A percentile compares a stretch with the other conserved stretches of the same genome.
Conservation (phyloP, 2,797 vertebrate species). For the Cyprinodon diabolis region DNA sequence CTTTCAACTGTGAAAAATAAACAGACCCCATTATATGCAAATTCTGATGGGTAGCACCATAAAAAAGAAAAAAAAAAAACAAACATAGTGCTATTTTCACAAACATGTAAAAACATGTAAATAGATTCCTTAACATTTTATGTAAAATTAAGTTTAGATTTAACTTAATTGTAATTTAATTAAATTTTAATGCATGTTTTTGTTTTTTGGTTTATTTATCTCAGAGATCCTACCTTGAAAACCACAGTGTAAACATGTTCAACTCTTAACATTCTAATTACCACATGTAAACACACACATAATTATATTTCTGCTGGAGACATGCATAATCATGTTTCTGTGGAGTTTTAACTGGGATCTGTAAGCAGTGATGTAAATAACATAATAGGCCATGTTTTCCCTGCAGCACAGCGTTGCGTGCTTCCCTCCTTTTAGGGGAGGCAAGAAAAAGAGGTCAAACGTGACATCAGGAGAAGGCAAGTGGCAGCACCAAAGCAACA, state of each 20-base stretch:
- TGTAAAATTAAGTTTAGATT: neutral
- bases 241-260: neutral
- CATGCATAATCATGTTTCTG: slow-evolving; percentile 1
- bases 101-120: neutral
- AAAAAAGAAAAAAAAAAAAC: slow-evolving; percentile 11
- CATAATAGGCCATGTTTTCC: slow-evolving; percentile 41
- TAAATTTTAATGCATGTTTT: neutral
- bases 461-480: slow-evolving; percentile 70
- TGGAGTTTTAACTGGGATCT: slow-evolving; percentile 46
- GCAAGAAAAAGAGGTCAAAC: slow-evolving; percentile 77
- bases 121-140: neutral
- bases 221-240: neutral
- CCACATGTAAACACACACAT: neutral
- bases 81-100: slow-evolving; percentile 21
- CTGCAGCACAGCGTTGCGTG: slow-evolving; percentile 68
- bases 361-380: slow-evolving; percentile 56
- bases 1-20: slow-evolving; percentile 60
- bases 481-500: slow-evolving; percentile 58
- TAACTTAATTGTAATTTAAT: neutral
- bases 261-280: slow-evolving; percentile 7
- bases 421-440: slow-evolving; percentile 71
- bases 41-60: slow-evolving; percentile 21
- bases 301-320: slow-evolving; percentile 3
- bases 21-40: slow-evolving; percentile 52
- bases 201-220: neutral